A percentile compares a stretch with the other conserved stretches of the same genome.
Conservation (phyloP, 2,113 vertebrate genomes). For the Leucoraja erinaceus region DNA sequence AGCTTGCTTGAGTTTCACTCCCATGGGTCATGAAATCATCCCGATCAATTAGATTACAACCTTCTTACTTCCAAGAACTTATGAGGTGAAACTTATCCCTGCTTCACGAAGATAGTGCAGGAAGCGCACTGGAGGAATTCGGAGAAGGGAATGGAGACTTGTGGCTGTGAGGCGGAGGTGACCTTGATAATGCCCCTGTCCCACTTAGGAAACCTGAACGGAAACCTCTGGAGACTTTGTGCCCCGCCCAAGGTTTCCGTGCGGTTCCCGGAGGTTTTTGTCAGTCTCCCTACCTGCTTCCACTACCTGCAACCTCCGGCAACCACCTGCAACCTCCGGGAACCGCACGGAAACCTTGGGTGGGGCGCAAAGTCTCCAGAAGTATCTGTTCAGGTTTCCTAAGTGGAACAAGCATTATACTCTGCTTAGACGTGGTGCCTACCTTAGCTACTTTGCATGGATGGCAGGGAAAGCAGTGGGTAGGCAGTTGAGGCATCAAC, state of each 20-base stretch:
- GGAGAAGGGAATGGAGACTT: neutral
- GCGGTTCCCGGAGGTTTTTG: too few species aligned
- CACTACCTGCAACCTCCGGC: too few species aligned
- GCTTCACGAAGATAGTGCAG: neutral
- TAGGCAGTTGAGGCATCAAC: neutral
- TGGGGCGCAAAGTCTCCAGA: too few species aligned
- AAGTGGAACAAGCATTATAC: too few species aligned
- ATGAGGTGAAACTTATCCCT: neutral
- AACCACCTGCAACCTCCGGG: too few species aligned
- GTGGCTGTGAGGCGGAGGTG: neutral
- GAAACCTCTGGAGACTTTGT: too few species aligned
- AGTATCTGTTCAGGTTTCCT: too few species aligned
- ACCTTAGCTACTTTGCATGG: neutral
- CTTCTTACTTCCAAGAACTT: conserved; percentile 3
- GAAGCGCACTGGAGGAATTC: neutral
- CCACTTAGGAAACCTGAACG: too few species aligned
- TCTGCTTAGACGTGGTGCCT: neutral
- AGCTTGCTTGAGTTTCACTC: neutral
- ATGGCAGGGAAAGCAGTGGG: neutral
- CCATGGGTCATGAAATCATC: neutral
- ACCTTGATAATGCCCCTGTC: too few species aligned
- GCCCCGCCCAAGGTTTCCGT: too few species aligned
- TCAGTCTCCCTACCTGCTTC: too few species aligned
- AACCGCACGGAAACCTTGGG: too few species aligned
- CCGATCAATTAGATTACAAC: neutral